Base-by-base conservation (phyloP, 2,797 vertebrate species). In the Macroramphosus scolopax region DNA sequence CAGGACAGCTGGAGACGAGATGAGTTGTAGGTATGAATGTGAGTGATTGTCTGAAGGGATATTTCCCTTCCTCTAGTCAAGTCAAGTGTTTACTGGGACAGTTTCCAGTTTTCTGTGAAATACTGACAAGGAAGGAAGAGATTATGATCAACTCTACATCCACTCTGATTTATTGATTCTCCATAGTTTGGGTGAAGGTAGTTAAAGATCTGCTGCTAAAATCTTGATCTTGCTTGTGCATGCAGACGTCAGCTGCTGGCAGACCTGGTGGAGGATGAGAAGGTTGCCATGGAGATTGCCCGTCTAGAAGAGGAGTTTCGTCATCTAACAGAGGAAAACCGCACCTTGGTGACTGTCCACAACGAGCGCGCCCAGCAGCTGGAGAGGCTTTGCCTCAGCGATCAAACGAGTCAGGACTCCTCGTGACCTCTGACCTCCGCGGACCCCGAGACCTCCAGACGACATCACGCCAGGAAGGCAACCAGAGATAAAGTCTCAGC, bases 281-380 rank as follows among this genome's bases (percentile, higher is more conserved):
- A 91, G 69, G 91, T 93, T 64, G 92, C 91, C 51, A 64, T 87
- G 79, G 93, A 98, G 49, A 93, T 93, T 0, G 92, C 89, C 39
- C 90, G 90, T 51, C 88, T 96, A 32, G 91, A 94, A 30, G 92
- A 93, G 66, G 95, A 97, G 78, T 98, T 96, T 1, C 87, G 88
- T 20, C 92, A 90, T 20, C 90, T 98, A 43, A 90, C 91, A 0
- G 96, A 97, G 73, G 95, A 98, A 86, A 98, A 98, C 69, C 91
- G 83, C 72, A 92, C 86, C 0, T 77, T 98, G 84, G 91, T 91
- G 85, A 81, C 90, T 43, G 92, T 92, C 65, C 94, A 98, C 86
- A 90, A 88, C 0, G 93, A 97, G 60, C 91, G 93, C 1, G 89
- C 92, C 32, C 92, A 92, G 74, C 94, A 97, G 71, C 90, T 98